These are phyloP conservation scores for Rhabdornis inornatus DNA, from an alignment of 2,113 vertebrate species.

Conservation along the genomic window DNA sequence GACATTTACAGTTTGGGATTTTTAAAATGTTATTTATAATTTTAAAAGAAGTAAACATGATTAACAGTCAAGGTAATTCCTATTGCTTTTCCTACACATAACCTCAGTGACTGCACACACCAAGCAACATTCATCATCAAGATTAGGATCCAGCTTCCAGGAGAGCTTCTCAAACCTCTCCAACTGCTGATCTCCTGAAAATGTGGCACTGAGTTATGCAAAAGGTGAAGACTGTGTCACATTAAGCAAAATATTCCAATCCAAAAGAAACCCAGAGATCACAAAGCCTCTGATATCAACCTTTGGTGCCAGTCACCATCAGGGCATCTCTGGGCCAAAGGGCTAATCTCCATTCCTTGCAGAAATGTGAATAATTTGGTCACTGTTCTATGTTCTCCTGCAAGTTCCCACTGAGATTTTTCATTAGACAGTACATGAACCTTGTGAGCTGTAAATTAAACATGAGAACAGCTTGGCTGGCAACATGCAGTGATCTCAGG, in stretches of 20 bases:
- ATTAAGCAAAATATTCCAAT: neutral
- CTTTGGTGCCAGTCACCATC: too few species aligned
- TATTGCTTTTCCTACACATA: neutral
- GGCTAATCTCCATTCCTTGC: neutral
- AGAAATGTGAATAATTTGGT: neutral
- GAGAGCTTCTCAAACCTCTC: neutral
- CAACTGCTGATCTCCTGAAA: neutral
- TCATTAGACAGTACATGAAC: neutral
- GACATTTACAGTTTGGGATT: neutral
- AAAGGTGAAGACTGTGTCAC: neutral
- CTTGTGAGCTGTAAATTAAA: neutral
- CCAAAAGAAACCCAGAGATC: neutral
- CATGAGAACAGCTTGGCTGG: neutral
- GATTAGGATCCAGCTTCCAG: neutral
- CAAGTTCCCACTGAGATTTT: neutral
- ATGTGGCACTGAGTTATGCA: fast-evolving
- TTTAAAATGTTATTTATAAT: neutral
- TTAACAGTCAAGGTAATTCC: neutral
- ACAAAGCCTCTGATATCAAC: neutral
- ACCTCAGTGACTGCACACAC: neutral
- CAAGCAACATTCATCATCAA: neutral
- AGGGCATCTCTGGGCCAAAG: neutral
- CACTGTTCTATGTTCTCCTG: neutral
- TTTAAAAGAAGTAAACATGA: neutral
- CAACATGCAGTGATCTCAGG: neutral